A percentile compares a stretch with the other conserved stretches of the same genome.
These are phyloP conservation scores for Hipposideros larvatus DNA, from an alignment of 2,797 vertebrate species.

Conservation along the genomic window DNA sequence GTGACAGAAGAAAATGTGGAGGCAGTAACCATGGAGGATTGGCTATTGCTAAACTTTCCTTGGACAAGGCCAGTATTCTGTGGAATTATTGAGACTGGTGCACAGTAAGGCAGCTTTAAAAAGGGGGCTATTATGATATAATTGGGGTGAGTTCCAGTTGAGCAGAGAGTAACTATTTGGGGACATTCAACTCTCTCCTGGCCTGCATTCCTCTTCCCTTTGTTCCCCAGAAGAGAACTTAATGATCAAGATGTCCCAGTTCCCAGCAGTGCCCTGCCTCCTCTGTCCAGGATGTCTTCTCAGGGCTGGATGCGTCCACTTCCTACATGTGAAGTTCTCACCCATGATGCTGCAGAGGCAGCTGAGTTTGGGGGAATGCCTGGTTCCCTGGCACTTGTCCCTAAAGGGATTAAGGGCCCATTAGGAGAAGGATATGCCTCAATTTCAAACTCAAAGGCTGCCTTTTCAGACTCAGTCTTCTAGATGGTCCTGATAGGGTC, in stretches of 20 bases:
- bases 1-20: not conserved
- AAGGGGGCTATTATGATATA: not conserved
- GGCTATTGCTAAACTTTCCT: not conserved
- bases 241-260: not conserved
- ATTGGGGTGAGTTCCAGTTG: accelerated
- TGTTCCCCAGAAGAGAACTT: not conserved
- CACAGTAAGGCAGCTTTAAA: not conserved
- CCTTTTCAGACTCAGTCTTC: not conserved
- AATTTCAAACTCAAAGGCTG: not conserved
- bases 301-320: too few species aligned
- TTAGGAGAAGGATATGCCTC: not conserved
- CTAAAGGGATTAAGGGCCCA: not conserved
- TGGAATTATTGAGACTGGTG: not conserved
- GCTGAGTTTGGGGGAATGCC: not conserved
- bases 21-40: not conserved
- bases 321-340: not conserved
- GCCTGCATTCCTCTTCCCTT: not conserved
- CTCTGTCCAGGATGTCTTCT: not conserved
- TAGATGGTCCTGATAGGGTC: not conserved
- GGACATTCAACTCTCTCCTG: not conserved
- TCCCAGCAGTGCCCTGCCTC: not conserved
- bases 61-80: not conserved
- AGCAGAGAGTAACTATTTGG: not conserved
- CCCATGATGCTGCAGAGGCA: not conserved
- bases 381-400: not conserved